phyloP scores from a whole-genome alignment of 2,113 vertebrate genomes.

The Chunga burmeisteri region DNA sequence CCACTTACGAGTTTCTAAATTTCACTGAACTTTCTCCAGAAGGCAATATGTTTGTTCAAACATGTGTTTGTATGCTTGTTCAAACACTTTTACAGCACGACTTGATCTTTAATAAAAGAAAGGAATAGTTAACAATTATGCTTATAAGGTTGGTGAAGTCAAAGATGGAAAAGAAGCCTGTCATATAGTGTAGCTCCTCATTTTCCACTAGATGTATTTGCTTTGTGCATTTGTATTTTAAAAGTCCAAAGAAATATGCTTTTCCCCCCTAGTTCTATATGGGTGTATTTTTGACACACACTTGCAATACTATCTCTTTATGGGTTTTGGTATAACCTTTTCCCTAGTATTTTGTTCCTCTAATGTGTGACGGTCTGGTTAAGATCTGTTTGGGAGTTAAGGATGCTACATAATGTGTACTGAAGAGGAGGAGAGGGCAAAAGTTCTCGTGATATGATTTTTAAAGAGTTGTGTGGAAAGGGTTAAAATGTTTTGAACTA shows the following conservation, averaged over 20 bases:
- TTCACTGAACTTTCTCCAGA: not conserved
- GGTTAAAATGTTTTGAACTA: conserved; percentile 43
- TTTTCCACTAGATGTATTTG: not conserved
- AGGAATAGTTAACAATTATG: not conserved
- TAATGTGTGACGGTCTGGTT: not conserved
- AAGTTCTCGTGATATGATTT: not conserved
- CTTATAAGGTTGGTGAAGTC: not conserved
- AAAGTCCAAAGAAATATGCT: not conserved
- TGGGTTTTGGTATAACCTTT: not conserved
- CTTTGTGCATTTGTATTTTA: not conserved
- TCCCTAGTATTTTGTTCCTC: not conserved
- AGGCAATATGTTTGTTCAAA: not conserved
- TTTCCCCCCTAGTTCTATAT: not conserved
- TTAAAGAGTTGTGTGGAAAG: conserved; percentile 19
- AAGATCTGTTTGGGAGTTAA: not conserved
- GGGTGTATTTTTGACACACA: not conserved
- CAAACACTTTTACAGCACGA: not conserved
- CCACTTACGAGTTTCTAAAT: not conserved
- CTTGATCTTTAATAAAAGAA: not conserved
- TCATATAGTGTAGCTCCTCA: not conserved
- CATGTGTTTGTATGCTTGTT: not conserved
- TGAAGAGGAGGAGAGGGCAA: not conserved
- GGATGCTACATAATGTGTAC: not conserved
- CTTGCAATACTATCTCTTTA: not conserved
- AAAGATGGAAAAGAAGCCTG: not conserved